Percentiles rank a stretch among this genome's conserved stretches.
These are phyloP conservation scores for Lysandra coridon DNA, from an alignment of 2,888 invertebrate genomes.

Conservation along the genomic window DNA sequence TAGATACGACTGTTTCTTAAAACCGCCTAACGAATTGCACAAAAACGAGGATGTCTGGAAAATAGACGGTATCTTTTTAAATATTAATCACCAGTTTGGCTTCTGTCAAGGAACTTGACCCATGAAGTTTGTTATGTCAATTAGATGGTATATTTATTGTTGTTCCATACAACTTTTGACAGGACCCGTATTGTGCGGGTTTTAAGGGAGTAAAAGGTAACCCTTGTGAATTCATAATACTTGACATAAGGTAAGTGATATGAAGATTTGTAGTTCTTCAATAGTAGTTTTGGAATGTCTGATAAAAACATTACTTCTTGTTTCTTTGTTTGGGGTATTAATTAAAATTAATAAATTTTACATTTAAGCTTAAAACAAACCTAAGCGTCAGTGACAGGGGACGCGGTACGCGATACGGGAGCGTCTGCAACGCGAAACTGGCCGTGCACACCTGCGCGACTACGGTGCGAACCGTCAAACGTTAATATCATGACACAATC, in stretches of 20 bases:
- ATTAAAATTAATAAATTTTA: too few relatives aligned
- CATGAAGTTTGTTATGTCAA: slow-evolving; percentile 26
- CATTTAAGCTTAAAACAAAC: too few relatives aligned
- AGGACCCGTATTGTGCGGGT: not conserved
- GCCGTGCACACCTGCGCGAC: too few relatives aligned
- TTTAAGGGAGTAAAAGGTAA: not conserved
- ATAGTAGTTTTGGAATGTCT: not conserved
- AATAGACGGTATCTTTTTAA: slow-evolving; percentile 41
- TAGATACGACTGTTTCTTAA: not conserved
- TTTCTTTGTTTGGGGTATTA: too few relatives aligned
- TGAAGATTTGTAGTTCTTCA: not conserved
- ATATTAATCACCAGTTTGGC: slow-evolving; percentile 36
- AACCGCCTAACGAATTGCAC: not conserved
- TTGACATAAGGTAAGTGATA: not conserved
- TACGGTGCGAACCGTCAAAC: too few relatives aligned
- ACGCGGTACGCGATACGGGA: too few relatives aligned
- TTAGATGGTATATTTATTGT: slow-evolving; percentile 3
- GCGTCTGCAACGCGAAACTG: too few relatives aligned
- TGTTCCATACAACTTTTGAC: not conserved
- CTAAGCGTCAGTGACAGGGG: too few relatives aligned
- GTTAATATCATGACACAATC: too few relatives aligned
- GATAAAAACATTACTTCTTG: not conserved
- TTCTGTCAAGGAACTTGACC: slow-evolving; percentile 7
- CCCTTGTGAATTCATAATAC: slow-evolving; percentile 6
- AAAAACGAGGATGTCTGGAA: slow-evolving; percentile 33